phyloP scores from a whole-genome alignment of 2,797 vertebrate genomes.

The Percopsis omiscomaycus region DNA sequence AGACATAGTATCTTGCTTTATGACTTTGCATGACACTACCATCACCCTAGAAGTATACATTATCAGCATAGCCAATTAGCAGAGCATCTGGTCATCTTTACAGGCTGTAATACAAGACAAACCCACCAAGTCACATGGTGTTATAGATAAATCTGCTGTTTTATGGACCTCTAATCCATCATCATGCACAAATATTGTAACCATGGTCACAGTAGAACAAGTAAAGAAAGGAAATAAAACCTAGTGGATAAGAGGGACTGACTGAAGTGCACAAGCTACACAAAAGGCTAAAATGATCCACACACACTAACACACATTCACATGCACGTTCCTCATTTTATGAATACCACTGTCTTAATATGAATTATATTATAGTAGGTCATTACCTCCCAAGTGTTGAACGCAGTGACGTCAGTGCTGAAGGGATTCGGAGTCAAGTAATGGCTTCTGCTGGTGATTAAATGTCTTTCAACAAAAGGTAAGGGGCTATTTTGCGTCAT shows the following conservation, averaged over 20 bases:
- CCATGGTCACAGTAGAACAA: constrained; percentile 54
- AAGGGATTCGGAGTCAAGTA: constrained; percentile 14
- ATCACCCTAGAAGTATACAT: constrained; percentile 18
- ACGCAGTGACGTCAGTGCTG: constrained; percentile 25
- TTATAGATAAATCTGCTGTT: constrained; percentile 35
- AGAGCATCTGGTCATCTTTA: constrained; percentile 49
- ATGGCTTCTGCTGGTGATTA: constrained; percentile 22
- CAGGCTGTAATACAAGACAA: constrained; percentile 39
- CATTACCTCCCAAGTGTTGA: constrained; percentile 18
- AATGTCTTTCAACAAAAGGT: constrained; percentile 32
- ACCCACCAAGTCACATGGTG: constrained; percentile 43
- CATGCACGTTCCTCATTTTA: constrained; percentile 35
- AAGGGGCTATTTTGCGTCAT: constrained; percentile 9
- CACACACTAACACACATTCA: constrained; percentile 3
- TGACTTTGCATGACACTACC: no score
- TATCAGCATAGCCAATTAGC: constrained; percentile 37
- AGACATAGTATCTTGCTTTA: constrained; percentile 19
- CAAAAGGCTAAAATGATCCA: neutral
- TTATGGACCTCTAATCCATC: constrained; percentile 43
- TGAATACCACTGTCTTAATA: constrained; percentile 27
- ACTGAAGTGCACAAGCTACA: neutral
- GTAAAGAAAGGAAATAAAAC: neutral
- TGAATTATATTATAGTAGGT: constrained; percentile 36
- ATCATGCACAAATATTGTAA: constrained; percentile 37
- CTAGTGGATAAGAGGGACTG: constrained; percentile 8